phyloP scores from a whole-genome alignment of 1,140 invertebrate species.

The Venturia canescens region DNA sequence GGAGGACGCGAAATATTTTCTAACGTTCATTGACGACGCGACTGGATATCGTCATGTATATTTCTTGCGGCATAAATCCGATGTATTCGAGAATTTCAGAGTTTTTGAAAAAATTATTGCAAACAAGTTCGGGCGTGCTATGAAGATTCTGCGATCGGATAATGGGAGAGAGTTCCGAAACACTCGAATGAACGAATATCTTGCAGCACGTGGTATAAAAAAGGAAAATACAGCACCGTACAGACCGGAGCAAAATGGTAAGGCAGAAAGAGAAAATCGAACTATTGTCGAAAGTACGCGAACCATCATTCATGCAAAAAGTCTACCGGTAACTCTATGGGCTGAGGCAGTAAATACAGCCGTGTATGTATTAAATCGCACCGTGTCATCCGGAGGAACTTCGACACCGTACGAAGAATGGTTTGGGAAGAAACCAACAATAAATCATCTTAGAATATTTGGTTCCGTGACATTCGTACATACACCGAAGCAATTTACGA shows the following conservation, averaged over 20 bases:
- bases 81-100: too few species aligned
- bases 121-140: too few species aligned
- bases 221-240: slow-evolving; percentile 20
- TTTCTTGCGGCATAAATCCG: too few species aligned
- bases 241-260: background rate
- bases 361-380: slow-evolving; percentile 1
- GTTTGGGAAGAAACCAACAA: background rate
- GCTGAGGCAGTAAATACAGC: background rate
- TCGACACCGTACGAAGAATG: background rate
- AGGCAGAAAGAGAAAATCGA: background rate
- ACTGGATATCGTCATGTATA: too few species aligned
- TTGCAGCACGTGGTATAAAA: too few species aligned
- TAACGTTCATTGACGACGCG: too few species aligned
- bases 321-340: background rate
- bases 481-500: too few species aligned
- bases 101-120: too few species aligned
- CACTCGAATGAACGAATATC: too few species aligned
- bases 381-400: background rate
- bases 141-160: too few species aligned
- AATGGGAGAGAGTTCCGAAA: too few species aligned
- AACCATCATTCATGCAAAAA: background rate
- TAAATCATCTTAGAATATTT: background rate
- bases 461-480: background rate
- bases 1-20: too few species aligned
- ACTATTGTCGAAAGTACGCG: background rate